Evolutionary conservation across 35 echinoderm and acorn worm genomes (phyloP).

Genomic region (Hemicentrotus pulcherrimus): DNA sequence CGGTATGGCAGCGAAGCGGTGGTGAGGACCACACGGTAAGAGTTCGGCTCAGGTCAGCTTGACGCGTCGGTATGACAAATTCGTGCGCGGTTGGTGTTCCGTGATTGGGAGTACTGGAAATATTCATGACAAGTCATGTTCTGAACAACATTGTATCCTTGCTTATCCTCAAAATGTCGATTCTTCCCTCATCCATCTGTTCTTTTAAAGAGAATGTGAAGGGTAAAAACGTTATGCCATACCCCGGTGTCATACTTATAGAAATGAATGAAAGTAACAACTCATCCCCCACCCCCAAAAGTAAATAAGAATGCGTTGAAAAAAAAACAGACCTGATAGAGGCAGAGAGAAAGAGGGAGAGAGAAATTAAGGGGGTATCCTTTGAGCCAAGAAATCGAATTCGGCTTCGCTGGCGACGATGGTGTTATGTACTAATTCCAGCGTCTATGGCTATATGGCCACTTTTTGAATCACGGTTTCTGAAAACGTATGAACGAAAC

Average conservation of each 20-base stretch:
- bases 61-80: constrained; percentile 45
- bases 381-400: too few species aligned
- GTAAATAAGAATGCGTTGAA: too few species aligned
- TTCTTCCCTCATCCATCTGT: not conserved
- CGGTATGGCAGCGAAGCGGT: constrained; percentile 21
- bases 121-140: constrained; percentile 38
- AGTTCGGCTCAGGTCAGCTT: constrained; percentile 38
- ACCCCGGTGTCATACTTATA: not conserved
- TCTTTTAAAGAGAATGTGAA: not conserved
- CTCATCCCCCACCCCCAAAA: too few species aligned
- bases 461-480: too few species aligned
- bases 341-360: too few species aligned
- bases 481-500: too few species aligned
- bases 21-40: constrained; percentile 16
- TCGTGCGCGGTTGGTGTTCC: constrained; percentile 31
- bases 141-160: not conserved
- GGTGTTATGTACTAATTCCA: too few species aligned
- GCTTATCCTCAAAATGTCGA: not conserved
- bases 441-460: too few species aligned
- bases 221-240: not conserved
- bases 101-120: not conserved
- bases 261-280: too few species aligned
- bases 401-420: too few species aligned
- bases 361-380: too few species aligned
- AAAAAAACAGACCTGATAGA: too few species aligned